Evolutionary conservation across 1,140 invertebrate species (phyloP), one percentile per base, ranked within the genome.

Genomic region (Euglossa dilemma): DNA sequence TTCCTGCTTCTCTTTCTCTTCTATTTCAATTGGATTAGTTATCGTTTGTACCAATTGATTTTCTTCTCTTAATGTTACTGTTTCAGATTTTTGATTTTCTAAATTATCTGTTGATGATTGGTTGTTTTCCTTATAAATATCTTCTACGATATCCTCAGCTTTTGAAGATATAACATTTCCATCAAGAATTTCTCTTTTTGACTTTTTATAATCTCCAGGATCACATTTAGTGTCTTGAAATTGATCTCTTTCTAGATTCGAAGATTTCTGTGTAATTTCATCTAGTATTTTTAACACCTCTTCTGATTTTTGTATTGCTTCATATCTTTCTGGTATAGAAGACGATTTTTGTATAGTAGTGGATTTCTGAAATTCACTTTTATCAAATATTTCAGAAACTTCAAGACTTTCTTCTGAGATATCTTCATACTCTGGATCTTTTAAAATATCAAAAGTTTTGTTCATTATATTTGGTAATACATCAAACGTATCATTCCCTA

Each of bases 401-500:
- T 94, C 93, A 11, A 94, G 87, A 70, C 93, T 94, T 67, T 94
- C 94, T 52, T 94, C 93, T 2, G 94, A 94, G 47, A 94, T 94
- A 78, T 94, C 93, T 54, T 94, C 93, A 54, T 94, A 94, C n/a
- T 94, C 93, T 8, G 93, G 90, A 84, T 94, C 93, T 50, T 88
- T 90, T 54, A 93, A 64, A 28, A 92, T 72, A 25, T 92, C 90
- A 16, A 89, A 86, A 8, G 86, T 86, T 72, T 90, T 91, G 23
- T 91, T 86, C 11, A 78, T 11, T 14, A 74, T 59, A 25, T 85
- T 66, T n/a, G 47, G 50, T 20, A 75, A 74, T 18, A 43, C 36
- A 59, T 74, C 47, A 2, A 52, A 28, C 83, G 63, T 74, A 12
- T 28, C 9, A 45, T 28, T 28, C n/a, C 69, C n/a, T 67, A 16